These are phyloP conservation scores for Petromus typicus DNA, from an alignment of 2,113 vertebrate species.

Conservation along the genomic window DNA sequence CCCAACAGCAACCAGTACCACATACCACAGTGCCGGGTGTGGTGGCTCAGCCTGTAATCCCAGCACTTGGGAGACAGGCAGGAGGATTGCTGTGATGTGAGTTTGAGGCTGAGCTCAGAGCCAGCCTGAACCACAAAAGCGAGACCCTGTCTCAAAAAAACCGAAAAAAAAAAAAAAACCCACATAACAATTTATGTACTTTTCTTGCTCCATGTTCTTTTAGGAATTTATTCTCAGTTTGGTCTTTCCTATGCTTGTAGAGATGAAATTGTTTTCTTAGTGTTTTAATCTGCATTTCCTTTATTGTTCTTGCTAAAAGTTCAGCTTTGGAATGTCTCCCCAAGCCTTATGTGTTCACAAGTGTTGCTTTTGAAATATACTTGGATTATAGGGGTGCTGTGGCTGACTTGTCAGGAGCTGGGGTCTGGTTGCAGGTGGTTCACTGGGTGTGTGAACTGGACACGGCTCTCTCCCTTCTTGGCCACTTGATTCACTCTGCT, in stretches of 20 bases:
- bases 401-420: not conserved
- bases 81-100: too few relatives aligned
- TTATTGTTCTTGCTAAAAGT: not conserved
- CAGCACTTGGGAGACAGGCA: too few relatives aligned
- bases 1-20: too few relatives aligned
- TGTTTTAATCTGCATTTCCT: not conserved
- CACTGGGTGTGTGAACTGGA: not conserved
- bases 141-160: too few relatives aligned
- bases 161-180: too few relatives aligned
- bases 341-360: not conserved
- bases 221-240: not conserved
- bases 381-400: not conserved
- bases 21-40: too few relatives aligned
- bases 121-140: too few relatives aligned
- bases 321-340: not conserved
- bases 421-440: not conserved
- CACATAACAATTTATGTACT: not conserved
- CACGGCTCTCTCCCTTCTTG: not conserved
- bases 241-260: not conserved
- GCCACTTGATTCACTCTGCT: not conserved
- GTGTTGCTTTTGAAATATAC: not conserved
- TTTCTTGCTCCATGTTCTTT: not conserved
- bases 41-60: too few relatives aligned
- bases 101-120: too few relatives aligned
- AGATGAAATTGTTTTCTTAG: not conserved